Evolutionary conservation across 2,888 invertebrate genomes (phyloP), one percentile per base, ranked within the genome.

Genomic region (Rugalucina vietnamica): DNA sequence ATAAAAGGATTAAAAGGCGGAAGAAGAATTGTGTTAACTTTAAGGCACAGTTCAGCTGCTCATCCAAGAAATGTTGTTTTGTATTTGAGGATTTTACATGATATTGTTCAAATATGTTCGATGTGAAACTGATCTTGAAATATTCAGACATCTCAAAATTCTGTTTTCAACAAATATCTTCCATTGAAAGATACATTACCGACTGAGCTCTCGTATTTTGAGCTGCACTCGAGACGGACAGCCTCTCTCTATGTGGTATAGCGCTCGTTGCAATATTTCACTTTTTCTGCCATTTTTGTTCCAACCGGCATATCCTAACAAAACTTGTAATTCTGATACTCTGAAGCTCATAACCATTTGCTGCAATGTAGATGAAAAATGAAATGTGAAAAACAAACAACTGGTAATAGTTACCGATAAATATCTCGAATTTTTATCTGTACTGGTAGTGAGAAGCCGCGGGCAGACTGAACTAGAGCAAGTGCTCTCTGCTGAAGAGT

Each of bases 241-340:
- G 92, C 87, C 93, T 89, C 91, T 96, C 92, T 96, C 96, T 82
- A 97, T 95, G 89, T 97, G 96, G 93, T 97, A 96, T 90, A 97
- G 93, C 83, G 97, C 97, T 92, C 97, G 96, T 85, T 96, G 96
- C 95, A 97, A 97, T 81, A 98, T 95, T 95, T 98, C 97, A 92
- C 96, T 96, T 95, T 98, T 98, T 93, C 97, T 96, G 87, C 97
- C 98, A 91, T 96, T 96, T 95, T 97, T 97, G 93, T 97, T 97
- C 94, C 97, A 96, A 90, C 97, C 97, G 91, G 97, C 97, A 95
- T 96, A 97, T 93, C 97, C 97, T 94, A 98, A 96, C 94, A 98
- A 96, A 95, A 97, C 97, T 96, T 97, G 97, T 94, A 98, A 96
- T 95, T 97, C 98, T 95, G 97, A 97, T 91, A 97, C 97, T 93